phyloP scores from a whole-genome alignment of 2,797 vertebrate genomes.

The Sebastes taczanowskii region DNA sequence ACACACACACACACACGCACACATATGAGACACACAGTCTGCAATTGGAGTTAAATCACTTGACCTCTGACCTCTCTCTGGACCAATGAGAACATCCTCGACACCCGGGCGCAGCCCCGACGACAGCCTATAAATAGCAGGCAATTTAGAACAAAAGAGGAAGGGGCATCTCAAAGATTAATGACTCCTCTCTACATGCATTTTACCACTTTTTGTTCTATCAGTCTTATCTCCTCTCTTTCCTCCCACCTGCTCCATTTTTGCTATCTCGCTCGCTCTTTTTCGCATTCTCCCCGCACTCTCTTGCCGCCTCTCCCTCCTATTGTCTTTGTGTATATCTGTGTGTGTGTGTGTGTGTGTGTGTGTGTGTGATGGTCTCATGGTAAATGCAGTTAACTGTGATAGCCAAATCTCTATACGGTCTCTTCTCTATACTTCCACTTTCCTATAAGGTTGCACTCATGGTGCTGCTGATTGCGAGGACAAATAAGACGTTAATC shows the following conservation, averaged over 20 bases:
- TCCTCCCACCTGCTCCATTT: slow-evolving; percentile 27
- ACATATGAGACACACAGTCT: slow-evolving; percentile 42
- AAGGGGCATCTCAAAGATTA: slow-evolving; percentile 66
- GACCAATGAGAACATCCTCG: slow-evolving; percentile 58
- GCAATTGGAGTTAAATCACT: slow-evolving; percentile 66
- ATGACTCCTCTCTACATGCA: slow-evolving; percentile 62
- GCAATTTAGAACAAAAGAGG: slow-evolving; percentile 60
- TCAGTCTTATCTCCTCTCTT: slow-evolving; percentile 49
- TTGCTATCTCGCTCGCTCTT: slow-evolving; percentile 19
- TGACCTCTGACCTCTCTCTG: slow-evolving; percentile 65
- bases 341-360: not conserved
- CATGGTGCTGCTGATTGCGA: not conserved
- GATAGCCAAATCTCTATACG: not conserved
- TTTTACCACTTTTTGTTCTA: slow-evolving; percentile 66
- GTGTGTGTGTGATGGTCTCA: not conserved
- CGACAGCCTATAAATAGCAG: slow-evolving; percentile 73
- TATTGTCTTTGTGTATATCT: slow-evolving; percentile 18
- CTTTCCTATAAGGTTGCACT: not conserved
- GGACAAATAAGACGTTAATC: slow-evolving; percentile 21
- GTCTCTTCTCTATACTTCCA: not conserved
- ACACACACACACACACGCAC: not conserved
- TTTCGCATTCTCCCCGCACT: slow-evolving; percentile 16
- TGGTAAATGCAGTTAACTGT: slow-evolving; percentile 7
- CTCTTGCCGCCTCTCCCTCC: not conserved
- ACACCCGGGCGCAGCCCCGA: slow-evolving; percentile 40